Percentiles rank a stretch among this genome's conserved stretches.
These are phyloP conservation scores for Schizopygopsis malacanthus DNA, from an alignment of 2,797 vertebrate genomes.

Conservation along the genomic window DNA sequence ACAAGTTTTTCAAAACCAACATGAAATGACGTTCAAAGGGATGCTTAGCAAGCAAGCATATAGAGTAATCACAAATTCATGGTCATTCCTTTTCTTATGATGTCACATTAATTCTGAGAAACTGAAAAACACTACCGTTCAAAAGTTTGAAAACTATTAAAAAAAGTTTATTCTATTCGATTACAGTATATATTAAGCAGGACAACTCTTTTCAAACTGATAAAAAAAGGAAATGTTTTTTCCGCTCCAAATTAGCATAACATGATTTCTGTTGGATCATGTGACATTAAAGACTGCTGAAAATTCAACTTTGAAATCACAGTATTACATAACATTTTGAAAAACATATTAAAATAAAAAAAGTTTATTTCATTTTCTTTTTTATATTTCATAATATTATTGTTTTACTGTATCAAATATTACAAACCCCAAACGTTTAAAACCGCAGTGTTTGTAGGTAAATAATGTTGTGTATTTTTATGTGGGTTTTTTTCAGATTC, in stretches of 20 bases:
- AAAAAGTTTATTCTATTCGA: neutral
- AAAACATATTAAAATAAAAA: neutral
- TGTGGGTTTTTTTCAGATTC: neutral
- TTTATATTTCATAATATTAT: neutral
- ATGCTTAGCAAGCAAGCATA: neutral
- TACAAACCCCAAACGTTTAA: neutral
- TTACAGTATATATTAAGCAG: neutral
- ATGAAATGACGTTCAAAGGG: neutral
- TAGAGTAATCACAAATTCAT: neutral
- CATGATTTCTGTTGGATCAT: neutral
- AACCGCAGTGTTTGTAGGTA: neutral
- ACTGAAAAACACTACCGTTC: neutral
- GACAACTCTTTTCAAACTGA: neutral
- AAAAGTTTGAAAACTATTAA: neutral
- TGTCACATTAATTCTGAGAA: neutral
- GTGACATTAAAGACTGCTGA: neutral
- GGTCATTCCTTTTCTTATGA: neutral
- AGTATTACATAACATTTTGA: neutral
- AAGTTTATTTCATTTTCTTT: no score
- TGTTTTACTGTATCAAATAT: neutral
- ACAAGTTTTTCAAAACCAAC: slow-evolving; percentile 63
- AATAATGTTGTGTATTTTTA: neutral
- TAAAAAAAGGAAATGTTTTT: neutral
- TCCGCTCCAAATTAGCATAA: neutral
- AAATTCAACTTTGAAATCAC: neutral